These are phyloP conservation scores for Poicephalus gulielmi DNA, from an alignment of 2,113 vertebrate genomes.

Conservation along the genomic window DNA sequence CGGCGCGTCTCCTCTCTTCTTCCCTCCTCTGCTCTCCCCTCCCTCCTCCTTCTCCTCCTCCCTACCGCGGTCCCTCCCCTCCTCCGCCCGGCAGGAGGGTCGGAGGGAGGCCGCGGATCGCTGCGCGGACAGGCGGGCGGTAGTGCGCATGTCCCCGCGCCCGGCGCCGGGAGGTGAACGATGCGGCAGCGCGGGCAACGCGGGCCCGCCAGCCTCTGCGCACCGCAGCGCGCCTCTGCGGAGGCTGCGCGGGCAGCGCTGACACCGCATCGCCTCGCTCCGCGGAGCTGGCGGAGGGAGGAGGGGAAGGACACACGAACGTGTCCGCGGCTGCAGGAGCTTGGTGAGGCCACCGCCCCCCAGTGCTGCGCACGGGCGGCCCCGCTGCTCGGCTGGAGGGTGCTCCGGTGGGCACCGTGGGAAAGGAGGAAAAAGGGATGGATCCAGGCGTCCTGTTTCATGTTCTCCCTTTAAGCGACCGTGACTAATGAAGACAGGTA, in stretches of 20 bases:
- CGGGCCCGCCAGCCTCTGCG: not conserved
- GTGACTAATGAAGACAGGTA: not conserved
- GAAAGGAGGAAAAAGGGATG: not conserved
- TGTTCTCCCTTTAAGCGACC: not conserved
- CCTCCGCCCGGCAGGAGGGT: not conserved
- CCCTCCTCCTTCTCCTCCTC: not conserved
- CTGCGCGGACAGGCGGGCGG: not conserved
- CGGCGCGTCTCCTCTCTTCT: not conserved
- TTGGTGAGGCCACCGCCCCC: not conserved
- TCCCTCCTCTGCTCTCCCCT: not conserved
- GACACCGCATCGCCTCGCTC: not conserved
- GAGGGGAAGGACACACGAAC: not conserved
- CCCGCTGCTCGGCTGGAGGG: not conserved
- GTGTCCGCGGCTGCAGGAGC: not conserved
- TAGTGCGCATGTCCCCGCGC: not conserved
- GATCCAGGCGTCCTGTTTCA: not conserved
- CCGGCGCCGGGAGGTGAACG: not conserved
- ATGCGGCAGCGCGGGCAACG: not conserved
- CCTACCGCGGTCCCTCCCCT: not conserved
- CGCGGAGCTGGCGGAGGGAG: not conserved
- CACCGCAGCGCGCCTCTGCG: not conserved
- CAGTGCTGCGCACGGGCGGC: not conserved
- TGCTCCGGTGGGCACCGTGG: not conserved
- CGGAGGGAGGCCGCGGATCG: not conserved
- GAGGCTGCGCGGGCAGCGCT: not conserved